A percentile compares a stretch with the other conserved stretches of the same genome.
These are phyloP conservation scores for Amaurobius ferox DNA, from an alignment of 2,888 invertebrate genomes.

Conservation along the genomic window DNA sequence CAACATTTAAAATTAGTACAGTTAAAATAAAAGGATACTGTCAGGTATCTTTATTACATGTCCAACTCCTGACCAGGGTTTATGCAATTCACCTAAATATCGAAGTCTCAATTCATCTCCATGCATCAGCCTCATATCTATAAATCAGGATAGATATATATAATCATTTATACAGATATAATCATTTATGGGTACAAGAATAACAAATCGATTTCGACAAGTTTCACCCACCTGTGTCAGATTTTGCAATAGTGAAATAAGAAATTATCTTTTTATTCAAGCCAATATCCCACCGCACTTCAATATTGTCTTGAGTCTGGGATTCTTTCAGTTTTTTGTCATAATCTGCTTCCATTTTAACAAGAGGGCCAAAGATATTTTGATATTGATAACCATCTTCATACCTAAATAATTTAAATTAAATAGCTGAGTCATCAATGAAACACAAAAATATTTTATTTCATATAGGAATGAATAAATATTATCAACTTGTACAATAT, in stretches of 20 bases:
- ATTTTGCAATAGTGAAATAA: constrained; percentile 97
- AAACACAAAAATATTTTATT: too few relatives aligned
- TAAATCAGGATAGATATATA: neutral
- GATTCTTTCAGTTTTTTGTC: constrained; percentile 98
- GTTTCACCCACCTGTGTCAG: constrained; percentile 84
- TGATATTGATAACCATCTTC: constrained; percentile 99
- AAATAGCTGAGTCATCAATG: too few relatives aligned
- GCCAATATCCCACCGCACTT: constrained; percentile 99
- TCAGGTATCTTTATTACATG: constrained; percentile 89
- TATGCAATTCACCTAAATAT: constrained; percentile 90
- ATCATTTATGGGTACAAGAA: neutral
- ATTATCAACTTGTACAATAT: too few relatives aligned
- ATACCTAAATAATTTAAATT: constrained; percentile 82
- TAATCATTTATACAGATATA: neutral
- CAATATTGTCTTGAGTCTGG: constrained; percentile 98
- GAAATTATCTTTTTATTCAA: constrained; percentile 98
- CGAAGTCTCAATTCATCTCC: constrained; percentile 96
- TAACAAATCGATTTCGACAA: constrained; percentile 19
- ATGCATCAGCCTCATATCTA: constrained; percentile 98
- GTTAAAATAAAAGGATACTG: constrained; percentile 76
- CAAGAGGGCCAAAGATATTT: constrained; percentile 97
- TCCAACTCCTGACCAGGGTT: constrained; percentile 97
- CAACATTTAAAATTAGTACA: neutral
- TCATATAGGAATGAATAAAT: too few relatives aligned
- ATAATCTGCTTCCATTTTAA: constrained; percentile 98